A percentile compares a stretch with the other conserved stretches of the same genome.
Evolutionary conservation across 2,888 invertebrate genomes (phyloP).

Genomic region (Drosophila vallismaia): DNA sequence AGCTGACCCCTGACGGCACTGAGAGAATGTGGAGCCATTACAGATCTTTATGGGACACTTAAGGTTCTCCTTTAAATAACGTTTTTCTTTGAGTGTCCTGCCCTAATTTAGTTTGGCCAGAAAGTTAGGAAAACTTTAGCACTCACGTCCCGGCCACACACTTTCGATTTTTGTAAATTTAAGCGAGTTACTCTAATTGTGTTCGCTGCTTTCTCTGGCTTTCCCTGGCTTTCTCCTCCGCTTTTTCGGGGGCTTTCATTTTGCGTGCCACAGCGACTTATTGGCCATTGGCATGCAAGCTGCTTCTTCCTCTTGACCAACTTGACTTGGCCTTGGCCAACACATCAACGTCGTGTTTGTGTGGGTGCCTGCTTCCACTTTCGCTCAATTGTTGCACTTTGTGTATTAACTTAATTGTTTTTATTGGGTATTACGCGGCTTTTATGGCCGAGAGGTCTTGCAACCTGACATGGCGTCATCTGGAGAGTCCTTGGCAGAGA

Average conservation of each 20-base stretch:
- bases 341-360: background rate
- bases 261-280: conserved; percentile 69
- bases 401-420: conserved; percentile 33
- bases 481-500: conserved; percentile 7
- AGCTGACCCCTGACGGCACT: conserved; percentile 57
- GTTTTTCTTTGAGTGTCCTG: conserved; percentile 27
- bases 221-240: conserved; percentile 42
- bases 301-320: conserved; percentile 67
- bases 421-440: conserved; percentile 49
- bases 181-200: conserved; percentile 39
- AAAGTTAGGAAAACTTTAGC: conserved; percentile 40
- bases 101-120: conserved; percentile 62
- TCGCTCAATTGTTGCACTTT: conserved; percentile 44
- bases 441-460: conserved; percentile 53
- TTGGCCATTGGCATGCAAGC: conserved; percentile 75
- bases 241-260: conserved; percentile 53
- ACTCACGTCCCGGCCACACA: conserved; percentile 41
- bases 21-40: background rate
- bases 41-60: too few species aligned
- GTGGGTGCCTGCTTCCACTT: conserved; percentile 33
- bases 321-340: conserved; percentile 61
- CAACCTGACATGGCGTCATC: conserved; percentile 59
- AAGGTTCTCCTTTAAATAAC: too few species aligned
- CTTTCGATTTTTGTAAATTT: conserved; percentile 60
- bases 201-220: conserved; percentile 34